Conservation (phyloP, 1,140 invertebrate species). For the Mylabris phalerata region DNA sequence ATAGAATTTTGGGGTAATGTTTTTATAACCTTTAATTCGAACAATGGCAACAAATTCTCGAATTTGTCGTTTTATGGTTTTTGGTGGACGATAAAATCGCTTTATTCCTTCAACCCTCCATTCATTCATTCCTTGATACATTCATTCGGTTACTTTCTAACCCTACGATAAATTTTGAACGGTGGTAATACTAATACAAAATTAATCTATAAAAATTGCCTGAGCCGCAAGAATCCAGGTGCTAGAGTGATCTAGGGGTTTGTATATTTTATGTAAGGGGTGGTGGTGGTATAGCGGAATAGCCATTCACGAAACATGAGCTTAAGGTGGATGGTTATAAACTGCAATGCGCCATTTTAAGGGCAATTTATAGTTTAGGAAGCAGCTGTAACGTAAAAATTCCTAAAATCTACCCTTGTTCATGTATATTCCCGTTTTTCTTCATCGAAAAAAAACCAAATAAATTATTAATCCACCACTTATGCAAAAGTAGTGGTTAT, state of each 20-base stretch:
- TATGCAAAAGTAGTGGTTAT: background rate
- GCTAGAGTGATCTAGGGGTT: constrained; percentile 3
- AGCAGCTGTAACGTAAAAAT: constrained; percentile 22
- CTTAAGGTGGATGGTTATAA: constrained; percentile 17
- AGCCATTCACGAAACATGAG: background rate
- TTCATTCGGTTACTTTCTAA: background rate
- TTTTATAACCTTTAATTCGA: too few species aligned
- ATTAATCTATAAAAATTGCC: constrained; percentile 3
- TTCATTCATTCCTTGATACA: too few species aligned
- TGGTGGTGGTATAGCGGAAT: too few species aligned
- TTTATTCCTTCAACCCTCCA: too few species aligned
- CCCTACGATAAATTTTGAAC: constrained; percentile 2
- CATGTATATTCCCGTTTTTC: background rate
- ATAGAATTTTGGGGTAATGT: too few species aligned
- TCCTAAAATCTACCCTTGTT: too few species aligned
- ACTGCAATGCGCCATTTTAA: constrained; percentile 20
- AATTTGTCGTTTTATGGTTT: too few species aligned
- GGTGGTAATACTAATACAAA: constrained; percentile 13
- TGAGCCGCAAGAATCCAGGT: constrained; percentile 2
- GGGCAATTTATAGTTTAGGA: constrained; percentile 19
- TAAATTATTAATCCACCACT: constrained; percentile 24
- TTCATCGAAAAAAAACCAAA: background rate
- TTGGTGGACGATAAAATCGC: too few species aligned
- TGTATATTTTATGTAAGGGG: background rate
- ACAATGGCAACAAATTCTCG: too few species aligned